A percentile compares a stretch with the other conserved stretches of the same genome.
These are phyloP conservation scores for Medauroidea extradentata DNA, from an alignment of 1,140 invertebrate species.

Conservation along the genomic window DNA sequence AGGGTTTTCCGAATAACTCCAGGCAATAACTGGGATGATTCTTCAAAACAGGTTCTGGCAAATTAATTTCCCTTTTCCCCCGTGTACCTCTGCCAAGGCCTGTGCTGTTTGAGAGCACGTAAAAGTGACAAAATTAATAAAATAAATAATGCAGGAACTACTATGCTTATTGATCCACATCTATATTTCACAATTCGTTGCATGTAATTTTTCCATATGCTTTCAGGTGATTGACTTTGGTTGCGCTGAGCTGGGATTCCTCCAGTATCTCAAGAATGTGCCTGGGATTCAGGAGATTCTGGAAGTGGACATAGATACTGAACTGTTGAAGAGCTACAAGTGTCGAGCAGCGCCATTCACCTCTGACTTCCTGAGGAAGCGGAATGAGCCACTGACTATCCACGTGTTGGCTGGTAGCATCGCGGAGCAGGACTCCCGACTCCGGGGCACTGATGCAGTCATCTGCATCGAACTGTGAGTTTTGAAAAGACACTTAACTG, in stretches of 20 bases:
- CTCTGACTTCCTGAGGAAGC: constrained; percentile 50
- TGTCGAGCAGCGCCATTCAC: constrained; percentile 46
- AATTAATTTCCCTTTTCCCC: too few relatives aligned
- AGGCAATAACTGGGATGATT: too few relatives aligned
- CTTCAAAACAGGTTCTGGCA: too few relatives aligned
- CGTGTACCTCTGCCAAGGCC: too few relatives aligned
- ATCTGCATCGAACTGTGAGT: constrained; percentile 72
- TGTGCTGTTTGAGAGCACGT: too few relatives aligned
- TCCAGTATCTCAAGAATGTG: constrained; percentile 61
- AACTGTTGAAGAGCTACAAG: constrained; percentile 43
- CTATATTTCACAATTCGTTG: too few relatives aligned
- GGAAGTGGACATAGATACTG: constrained; percentile 63
- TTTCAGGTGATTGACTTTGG: constrained; percentile 77
- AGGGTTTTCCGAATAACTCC: too few relatives aligned
- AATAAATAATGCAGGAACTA: too few relatives aligned
- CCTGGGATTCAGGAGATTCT: constrained; percentile 50
- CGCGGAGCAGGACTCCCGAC: constrained; percentile 49
- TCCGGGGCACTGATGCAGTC: constrained; percentile 60
- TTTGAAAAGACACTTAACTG: too few relatives aligned
- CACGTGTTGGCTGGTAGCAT: constrained; percentile 60
- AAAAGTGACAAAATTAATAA: too few relatives aligned
- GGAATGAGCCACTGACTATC: constrained; percentile 47
- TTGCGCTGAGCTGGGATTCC: constrained; percentile 70
- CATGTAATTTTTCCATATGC: too few relatives aligned
- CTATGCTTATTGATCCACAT: too few relatives aligned